Base-by-base conservation (phyloP, 2,888 invertebrate species). In the Mimachlamys varia region DNA sequence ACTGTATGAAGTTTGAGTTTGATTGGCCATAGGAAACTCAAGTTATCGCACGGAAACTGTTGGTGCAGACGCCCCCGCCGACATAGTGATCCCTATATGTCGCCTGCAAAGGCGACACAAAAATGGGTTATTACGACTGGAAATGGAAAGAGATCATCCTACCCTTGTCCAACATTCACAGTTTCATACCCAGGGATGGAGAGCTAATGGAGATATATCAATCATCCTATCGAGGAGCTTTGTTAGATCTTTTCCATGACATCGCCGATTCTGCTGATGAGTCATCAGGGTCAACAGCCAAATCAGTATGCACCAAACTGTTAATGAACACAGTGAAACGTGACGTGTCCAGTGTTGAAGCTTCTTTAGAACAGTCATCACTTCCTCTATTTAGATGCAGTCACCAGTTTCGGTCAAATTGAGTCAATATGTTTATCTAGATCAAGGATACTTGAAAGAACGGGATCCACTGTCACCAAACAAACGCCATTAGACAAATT, bases 111-210 rank as follows among this genome's bases (percentile, higher is more conserved):
- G n/a, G n/a, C n/a, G n/a, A n/a, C n/a, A n/a, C n/a, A n/a, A n/a
- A n/a, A n/a, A n/a, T n/a, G n/a, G n/a, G n/a, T n/a, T n/a, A n/a
- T 22, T 93, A 1, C 49, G 94, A 44, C 88, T 94, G 50, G 94
- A 94, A 92, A 94, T 94, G 94, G 27, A 49, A 87, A 90, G 94
- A 33, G 94, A 94, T 55, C 93, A 94, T 89, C 94, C 94, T 44
- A 33, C 55, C 17, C 22, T 94, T 13, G 93, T 94, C 1, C 94
- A 94, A 58, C 92, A 94, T 89, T 94, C 94, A 0, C 76, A 62
- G 88, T 91, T 50, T 33, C 93, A 93, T 58, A 93, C 93, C 17
- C 94, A 94, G 89, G 93, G 89, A 22, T 92, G 93, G 93, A 19
- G 90, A 33, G 92, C 89, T 50, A 92, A 92, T 93, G 93, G 93